Evolutionary conservation across 2,113 vertebrate species (phyloP).

Genomic region (Agapornis roseicollis): DNA sequence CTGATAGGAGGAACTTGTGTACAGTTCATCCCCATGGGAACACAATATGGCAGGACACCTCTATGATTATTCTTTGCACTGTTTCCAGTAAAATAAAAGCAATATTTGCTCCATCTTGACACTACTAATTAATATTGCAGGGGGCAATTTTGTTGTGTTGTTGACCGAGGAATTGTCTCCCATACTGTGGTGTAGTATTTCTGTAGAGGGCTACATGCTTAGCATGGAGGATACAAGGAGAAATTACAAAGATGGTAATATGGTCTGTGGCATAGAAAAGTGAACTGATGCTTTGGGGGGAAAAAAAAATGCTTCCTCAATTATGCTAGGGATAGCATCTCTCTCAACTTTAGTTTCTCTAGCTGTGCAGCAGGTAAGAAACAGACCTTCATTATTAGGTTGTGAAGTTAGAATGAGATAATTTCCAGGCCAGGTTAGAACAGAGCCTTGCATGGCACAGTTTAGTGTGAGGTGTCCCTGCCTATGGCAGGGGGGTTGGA

Average conservation of each 20-base stretch:
- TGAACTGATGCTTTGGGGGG: not conserved
- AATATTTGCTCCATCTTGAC: not conserved
- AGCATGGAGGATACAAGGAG: not conserved
- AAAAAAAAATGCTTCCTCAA: rapidly evolving
- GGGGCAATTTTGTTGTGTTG: not conserved
- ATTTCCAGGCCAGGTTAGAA: no score
- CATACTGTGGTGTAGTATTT: not conserved
- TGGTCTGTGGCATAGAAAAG: not conserved
- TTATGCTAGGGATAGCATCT: not conserved
- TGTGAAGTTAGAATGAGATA: not conserved
- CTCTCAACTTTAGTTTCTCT: not conserved
- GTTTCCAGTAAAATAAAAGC: not conserved
- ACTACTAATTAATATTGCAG: not conserved
- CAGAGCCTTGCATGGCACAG: no score
- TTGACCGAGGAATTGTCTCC: not conserved
- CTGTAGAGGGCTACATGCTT: not conserved
- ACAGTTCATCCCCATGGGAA: not conserved
- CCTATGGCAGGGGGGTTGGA: no score
- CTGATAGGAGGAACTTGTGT: not conserved
- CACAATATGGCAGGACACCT: not conserved
- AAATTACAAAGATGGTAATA: not conserved
- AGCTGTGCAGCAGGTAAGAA: not conserved
- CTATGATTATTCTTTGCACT: not conserved
- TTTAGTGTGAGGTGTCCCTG: no score
- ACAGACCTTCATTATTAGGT: not conserved